A percentile compares a stretch with the other conserved stretches of the same genome.
Evolutionary conservation across 1,140 invertebrate genomes (phyloP).

Genomic region (Tachypleus tridentatus): DNA sequence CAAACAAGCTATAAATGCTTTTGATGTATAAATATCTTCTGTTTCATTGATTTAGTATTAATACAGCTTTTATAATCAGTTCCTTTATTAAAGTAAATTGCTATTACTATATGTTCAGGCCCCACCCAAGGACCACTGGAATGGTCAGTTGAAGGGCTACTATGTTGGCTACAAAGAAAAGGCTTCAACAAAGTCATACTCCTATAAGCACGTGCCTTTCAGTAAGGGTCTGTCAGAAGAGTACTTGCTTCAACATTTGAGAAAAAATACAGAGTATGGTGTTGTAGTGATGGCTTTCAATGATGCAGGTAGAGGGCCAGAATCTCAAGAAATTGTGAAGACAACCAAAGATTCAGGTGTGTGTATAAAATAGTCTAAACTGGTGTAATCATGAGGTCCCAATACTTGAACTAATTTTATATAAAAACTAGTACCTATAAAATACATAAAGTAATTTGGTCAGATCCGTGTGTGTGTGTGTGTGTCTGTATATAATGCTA

Average conservation of each 20-base stretch:
- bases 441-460: background rate
- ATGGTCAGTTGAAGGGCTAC: constrained; percentile 35
- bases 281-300: constrained; percentile 25
- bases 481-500: background rate
- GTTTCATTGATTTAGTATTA: too few relatives aligned
- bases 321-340: constrained; percentile 21
- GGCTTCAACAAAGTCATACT: constrained; percentile 73
- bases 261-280: constrained; percentile 20
- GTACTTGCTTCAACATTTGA: constrained; percentile 18
- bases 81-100: too few relatives aligned
- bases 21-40: too few relatives aligned
- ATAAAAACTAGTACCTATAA: background rate
- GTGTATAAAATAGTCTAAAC: background rate
- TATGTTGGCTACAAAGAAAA: constrained; percentile 45
- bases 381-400: background rate
- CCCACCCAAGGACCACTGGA: constrained; percentile 24
- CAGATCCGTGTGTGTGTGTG: background rate
- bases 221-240: constrained; percentile 49
- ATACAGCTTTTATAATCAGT: too few relatives aligned
- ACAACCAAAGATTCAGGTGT: constrained; percentile 22
- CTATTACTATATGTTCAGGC: constrained; percentile 4
- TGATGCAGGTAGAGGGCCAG: constrained; percentile 22
- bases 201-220: constrained; percentile 86
- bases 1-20: too few relatives aligned
- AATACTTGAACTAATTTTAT: background rate